Conservation (phyloP, 2,888 invertebrate species). For the Dolichomitus sp. region DNA sequence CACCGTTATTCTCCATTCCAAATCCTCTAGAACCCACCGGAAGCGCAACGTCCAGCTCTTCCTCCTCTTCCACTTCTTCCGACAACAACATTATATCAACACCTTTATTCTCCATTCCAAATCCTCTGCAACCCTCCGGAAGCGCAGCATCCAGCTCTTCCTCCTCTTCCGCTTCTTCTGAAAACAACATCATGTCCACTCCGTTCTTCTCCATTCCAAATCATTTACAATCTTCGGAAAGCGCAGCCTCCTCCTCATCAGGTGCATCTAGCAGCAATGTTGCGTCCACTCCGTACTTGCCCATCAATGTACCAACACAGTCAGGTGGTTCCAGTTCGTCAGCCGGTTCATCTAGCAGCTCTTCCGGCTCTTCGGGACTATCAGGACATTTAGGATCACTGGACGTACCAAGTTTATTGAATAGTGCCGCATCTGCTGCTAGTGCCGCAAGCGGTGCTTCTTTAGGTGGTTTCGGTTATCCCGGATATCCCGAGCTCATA, state of each 20-base stretch:
- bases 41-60: too few relatives aligned
- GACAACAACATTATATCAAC: neutral
- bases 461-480: neutral
- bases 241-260: neutral
- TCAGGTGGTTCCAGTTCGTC: neutral
- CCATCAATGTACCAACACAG: neutral
- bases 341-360: neutral
- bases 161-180: neutral
- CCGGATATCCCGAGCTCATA: neutral
- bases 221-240: neutral
- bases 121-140: neutral
- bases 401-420: neutral
- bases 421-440: neutral
- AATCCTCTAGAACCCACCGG: too few relatives aligned
- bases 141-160: neutral
- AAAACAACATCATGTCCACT: neutral
- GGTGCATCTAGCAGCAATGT: neutral
- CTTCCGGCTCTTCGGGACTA: neutral
- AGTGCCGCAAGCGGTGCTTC: neutral
- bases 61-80: too few relatives aligned
- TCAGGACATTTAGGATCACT: neutral
- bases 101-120: neutral
- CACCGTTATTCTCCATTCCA: neutral
- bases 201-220: conserved; percentile 15
- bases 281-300: neutral